Conservation (phyloP, 2,888 invertebrate genomes). For the Metallyticus violacea region DNA sequence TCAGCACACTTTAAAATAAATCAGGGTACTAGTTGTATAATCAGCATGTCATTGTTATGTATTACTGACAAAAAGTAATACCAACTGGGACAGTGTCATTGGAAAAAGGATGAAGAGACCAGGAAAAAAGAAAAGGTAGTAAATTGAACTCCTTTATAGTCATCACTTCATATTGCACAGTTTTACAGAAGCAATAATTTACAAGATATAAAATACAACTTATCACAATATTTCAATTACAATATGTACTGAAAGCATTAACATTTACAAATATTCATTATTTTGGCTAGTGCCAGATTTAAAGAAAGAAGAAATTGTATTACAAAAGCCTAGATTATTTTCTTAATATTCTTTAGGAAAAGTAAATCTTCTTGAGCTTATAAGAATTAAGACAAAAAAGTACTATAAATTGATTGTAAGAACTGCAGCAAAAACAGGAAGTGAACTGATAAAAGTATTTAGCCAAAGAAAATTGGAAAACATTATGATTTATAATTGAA, state of each 20-base stretch:
- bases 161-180: background rate
- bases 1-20: too few relatives aligned
- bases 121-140: background rate
- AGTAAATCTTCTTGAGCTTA: background rate
- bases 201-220: background rate
- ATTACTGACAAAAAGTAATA: too few relatives aligned
- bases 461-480: too few relatives aligned
- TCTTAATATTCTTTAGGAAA: background rate
- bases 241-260: background rate
- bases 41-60: too few relatives aligned
- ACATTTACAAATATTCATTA: background rate
- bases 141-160: background rate
- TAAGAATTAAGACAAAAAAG: background rate
- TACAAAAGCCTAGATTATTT: background rate
- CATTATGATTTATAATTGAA: too few relatives aligned
- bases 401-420: too few relatives aligned
- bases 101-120: background rate
- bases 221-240: too few relatives aligned
- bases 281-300: background rate
- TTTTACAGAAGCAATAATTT: background rate
- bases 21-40: too few relatives aligned
- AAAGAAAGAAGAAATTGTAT: background rate
- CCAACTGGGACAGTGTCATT: too few relatives aligned
- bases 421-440: too few relatives aligned
- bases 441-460: too few relatives aligned